Conservation (phyloP, 2,113 vertebrate species). For the Anhinga rufa region DNA sequence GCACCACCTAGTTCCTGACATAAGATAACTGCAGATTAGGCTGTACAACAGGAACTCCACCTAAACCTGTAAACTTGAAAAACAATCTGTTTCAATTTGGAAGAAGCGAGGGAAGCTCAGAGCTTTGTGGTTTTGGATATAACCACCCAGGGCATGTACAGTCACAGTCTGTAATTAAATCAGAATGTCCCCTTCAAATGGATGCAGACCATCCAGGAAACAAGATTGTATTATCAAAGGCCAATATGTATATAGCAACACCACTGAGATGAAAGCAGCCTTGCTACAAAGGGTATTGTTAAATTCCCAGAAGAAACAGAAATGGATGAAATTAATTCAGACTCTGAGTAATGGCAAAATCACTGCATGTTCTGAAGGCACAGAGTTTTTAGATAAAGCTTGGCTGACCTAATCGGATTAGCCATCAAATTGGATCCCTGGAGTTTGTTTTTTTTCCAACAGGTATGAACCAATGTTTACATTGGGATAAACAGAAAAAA, state of each 20-base stretch:
- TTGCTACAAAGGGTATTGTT: background rate
- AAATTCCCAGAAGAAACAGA: background rate
- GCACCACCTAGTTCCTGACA: background rate
- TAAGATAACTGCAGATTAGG: background rate
- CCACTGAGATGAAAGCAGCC: background rate
- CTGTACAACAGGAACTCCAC: background rate
- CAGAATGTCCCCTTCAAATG: background rate
- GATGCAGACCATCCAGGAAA: background rate
- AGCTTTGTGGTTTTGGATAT: background rate
- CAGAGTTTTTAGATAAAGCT: background rate
- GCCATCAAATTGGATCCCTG: background rate
- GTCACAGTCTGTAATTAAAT: background rate
- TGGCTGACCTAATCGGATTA: background rate
- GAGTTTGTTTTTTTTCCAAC: background rate
- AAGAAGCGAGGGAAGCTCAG: fast-evolving
- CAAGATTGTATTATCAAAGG: background rate
- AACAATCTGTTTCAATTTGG: background rate
- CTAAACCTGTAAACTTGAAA: background rate
- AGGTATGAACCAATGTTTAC: background rate
- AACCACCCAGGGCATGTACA: background rate
- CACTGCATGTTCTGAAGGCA: background rate
- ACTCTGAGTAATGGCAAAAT: slow-evolving; percentile 8
- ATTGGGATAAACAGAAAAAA: background rate
- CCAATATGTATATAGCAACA: background rate
- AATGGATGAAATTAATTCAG: background rate